Conservation (phyloP, 2,797 vertebrate genomes). For the Lindbergichthys nudifrons region DNA sequence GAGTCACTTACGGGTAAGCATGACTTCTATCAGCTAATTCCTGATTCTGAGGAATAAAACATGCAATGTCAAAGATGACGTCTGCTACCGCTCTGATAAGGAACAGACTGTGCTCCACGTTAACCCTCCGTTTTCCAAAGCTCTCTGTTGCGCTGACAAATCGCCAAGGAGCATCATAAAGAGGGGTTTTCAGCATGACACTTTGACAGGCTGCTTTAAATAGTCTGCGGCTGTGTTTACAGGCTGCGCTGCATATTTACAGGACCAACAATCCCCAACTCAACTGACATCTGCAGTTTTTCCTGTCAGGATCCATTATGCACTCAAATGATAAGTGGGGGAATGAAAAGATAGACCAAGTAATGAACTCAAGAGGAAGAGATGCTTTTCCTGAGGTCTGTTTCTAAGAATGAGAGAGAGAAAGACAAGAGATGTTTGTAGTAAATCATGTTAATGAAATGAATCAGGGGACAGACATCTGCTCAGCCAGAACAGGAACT, state of each 20-base stretch:
- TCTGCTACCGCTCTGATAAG: slow-evolving; percentile 65
- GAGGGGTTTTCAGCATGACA: slow-evolving; percentile 55
- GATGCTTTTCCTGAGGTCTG: slow-evolving; percentile 30
- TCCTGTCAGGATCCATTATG: slow-evolving; percentile 55
- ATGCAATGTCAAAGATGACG: slow-evolving; percentile 47
- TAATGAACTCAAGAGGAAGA: slow-evolving; percentile 48
- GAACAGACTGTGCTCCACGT: slow-evolving; percentile 54
- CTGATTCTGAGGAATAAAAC: slow-evolving; percentile 37
- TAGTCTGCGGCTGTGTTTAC: slow-evolving; percentile 60
- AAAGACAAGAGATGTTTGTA: slow-evolving; percentile 6
- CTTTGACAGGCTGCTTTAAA: slow-evolving; percentile 62
- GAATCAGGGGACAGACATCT: slow-evolving; percentile 53
- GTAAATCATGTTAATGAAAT: slow-evolving; percentile 34
- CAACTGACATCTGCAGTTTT: slow-evolving; percentile 59
- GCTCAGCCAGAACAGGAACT: slow-evolving; percentile 38
- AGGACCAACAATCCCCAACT: slow-evolving; percentile 40
- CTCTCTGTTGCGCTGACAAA: slow-evolving; percentile 29
- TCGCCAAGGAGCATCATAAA: slow-evolving; percentile 44
- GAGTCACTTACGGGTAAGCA: slow-evolving; percentile 34
- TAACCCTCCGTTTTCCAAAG: slow-evolving; percentile 36
- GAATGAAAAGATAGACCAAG: slow-evolving; percentile 38
- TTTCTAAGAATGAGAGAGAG: slow-evolving; percentile 23
- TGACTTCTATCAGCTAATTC: slow-evolving; percentile 41
- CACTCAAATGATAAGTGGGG: slow-evolving; percentile 44
- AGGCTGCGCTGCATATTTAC: slow-evolving; percentile 44